Evolutionary conservation across 2,113 vertebrate genomes (phyloP), one percentile per base, ranked within the genome.

Genomic region (Triplophysa tibetana): DNA sequence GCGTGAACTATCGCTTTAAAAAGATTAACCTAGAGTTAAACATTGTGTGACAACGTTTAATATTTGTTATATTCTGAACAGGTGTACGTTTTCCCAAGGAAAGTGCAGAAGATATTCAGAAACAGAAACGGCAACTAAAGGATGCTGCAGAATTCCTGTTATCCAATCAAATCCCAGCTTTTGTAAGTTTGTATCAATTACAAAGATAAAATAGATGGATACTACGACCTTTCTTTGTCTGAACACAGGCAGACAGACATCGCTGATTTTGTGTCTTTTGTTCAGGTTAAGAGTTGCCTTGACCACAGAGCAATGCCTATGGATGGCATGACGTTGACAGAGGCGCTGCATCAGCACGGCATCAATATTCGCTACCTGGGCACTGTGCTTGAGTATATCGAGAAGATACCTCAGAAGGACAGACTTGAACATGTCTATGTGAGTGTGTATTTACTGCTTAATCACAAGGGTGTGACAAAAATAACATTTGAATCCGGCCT

Each of bases 351-450:
- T 85, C 95, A 95, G 88, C 88, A 93, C 1, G 97, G 97, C 66
- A 96, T 98, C 85, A 98, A 97, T 80, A 91, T 98, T 77, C 95
- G 97, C 7, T 99, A 98, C 75, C 86, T 98, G 70, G 96, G 96
- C 76, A 93, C 92, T 58, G 88, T 98, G 11, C 86, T 98, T 75
- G 91, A 70, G 70, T 91, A 94, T 82, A 91, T 97, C 83, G 84
- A 91, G 75, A 92, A 87, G 79, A 88, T 91, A 82, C 93, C 94
- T 0, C 90, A 94, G 70, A 91, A 85, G 0, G 86, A 77, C 24
- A 95, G 93, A 90, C 92, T 98, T 58, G 92, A 93, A 86, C 95
- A 97, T 79, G 85, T 99, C 61, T 92, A 94, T 68, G 97, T 98
- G 90, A 93, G 95, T 89, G 24, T 12, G 8, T 52, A n/a, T 70